Base-by-base conservation (phyloP, 2,797 vertebrate species). In the Xenops minutus region DNA sequence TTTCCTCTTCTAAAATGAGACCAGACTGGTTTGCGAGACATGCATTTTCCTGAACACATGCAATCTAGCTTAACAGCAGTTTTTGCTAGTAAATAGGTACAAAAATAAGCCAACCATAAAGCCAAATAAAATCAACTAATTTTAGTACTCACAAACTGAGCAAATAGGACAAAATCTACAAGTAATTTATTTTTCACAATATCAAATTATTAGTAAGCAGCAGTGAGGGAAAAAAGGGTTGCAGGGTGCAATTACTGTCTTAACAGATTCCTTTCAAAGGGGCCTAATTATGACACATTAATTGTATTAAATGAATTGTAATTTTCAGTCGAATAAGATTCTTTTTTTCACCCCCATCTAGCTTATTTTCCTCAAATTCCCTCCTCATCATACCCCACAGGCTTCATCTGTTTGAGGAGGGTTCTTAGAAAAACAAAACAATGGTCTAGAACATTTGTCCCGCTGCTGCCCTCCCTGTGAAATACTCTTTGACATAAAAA, bases 201-300 rank as follows among this genome's bases (percentile, higher is more conserved):
- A 88, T 86, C 75, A 72, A 86, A 75, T 93, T 91, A 93, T 94
- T 93, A 94, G 81, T 85, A 96, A 96, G 91, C 89, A 86, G 46
- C 34, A 10, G 58, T 34, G 55, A 89, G 52, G 12, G 24, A 55
- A 43, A 76, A 52, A 83, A 71, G 24, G 64, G 87, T 77, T 92
- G 52, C 30, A 80, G 55, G 82, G 62, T 44, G 61, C 85, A 95
- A 86, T 85, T 91, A 91, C 74, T 83, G 64, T 81, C 73, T 93
- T 93, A 93, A 95, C 75, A 94, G 71, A 76, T 81, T 92, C 43
- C 41, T 51, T 95, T 95, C 85, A 87, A 89, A 95, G 84, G 30
- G 66, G 13, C 26, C 26, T 96, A 90, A 97, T 93, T 93, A 95
- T 88, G 94, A 85, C 64, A 92, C 62, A 73, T 61, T 93, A 95